These are phyloP conservation scores for Hypomesus transpacificus DNA, from an alignment of 2,113 vertebrate genomes.

Conservation along the genomic window DNA sequence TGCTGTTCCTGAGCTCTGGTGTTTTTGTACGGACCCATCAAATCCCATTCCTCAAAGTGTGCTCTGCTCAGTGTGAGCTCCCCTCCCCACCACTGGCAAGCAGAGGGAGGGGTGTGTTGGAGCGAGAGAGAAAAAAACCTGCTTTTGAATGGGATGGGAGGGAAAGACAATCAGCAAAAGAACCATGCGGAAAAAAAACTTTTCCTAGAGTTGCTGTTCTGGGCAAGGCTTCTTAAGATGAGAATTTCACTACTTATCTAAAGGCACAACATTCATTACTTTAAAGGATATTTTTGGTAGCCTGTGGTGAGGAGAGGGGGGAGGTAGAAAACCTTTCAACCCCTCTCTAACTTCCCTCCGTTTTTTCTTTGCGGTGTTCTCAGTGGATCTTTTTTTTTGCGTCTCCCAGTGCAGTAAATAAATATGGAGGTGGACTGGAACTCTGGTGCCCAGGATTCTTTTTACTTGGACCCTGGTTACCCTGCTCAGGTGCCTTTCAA, in stretches of 20 bases:
- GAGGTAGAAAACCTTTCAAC: not conserved
- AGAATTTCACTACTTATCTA: not conserved
- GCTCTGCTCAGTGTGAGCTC: not conserved
- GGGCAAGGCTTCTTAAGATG: constrained; percentile 13
- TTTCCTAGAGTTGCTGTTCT: constrained; percentile 13
- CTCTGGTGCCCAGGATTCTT: constrained; percentile 70
- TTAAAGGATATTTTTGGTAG: not conserved
- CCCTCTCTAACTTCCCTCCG: not conserved
- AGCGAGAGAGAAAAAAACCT: constrained; percentile 29
- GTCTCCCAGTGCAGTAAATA: constrained; percentile 20
- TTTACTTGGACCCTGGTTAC: constrained; percentile 69
- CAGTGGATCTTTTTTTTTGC: not conserved
- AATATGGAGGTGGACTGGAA: constrained; percentile 85
- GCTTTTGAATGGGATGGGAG: constrained; percentile 48
- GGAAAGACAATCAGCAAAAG: constrained; percentile 36
- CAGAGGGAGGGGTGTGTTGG: constrained; percentile 26
- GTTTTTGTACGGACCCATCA: not conserved
- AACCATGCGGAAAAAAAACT: constrained; percentile 17
- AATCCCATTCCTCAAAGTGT: not conserved
- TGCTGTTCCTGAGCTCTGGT: not conserved
- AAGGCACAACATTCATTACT: not conserved
- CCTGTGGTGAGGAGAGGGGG: constrained; percentile 8
- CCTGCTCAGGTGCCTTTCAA: constrained; percentile 77
- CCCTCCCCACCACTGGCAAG: constrained; percentile 5
- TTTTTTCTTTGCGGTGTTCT: constrained; percentile 17